phyloP scores from a whole-genome alignment of 2,888 invertebrate species.

The Rhopalosiphum nymphaeae region DNA sequence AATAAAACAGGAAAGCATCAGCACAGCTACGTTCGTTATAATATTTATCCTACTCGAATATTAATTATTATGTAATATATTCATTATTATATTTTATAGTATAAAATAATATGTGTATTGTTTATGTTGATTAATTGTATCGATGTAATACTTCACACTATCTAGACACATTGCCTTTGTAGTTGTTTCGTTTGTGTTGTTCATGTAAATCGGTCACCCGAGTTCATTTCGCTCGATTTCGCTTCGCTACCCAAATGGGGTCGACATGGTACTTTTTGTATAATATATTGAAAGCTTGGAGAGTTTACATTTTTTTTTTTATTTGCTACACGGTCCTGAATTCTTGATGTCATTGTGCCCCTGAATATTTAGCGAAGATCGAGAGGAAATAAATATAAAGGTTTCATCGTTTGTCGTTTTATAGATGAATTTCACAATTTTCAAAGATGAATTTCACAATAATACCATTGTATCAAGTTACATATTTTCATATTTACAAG shows the following conservation, averaged over 20 bases:
- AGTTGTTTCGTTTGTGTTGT: constrained; percentile 8
- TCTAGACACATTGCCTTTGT: not conserved
- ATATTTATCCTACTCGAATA: not conserved
- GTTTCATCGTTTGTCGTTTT: not conserved
- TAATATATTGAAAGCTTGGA: constrained; percentile 43
- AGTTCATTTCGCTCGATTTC: constrained; percentile 41
- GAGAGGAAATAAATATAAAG: constrained; percentile 42
- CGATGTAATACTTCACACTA: not conserved
- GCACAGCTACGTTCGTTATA: not conserved
- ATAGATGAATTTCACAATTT: too few relatives aligned
- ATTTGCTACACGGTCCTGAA: constrained; percentile 29
- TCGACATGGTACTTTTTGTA: constrained; percentile 27
- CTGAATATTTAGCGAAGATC: constrained; percentile 40
- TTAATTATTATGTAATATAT: not conserved
- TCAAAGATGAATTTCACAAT: constrained; percentile 6
- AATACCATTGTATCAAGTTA: not conserved
- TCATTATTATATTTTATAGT: not conserved
- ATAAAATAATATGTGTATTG: not conserved
- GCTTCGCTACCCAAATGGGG: constrained; percentile 24
- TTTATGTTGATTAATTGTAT: constrained; percentile 12
- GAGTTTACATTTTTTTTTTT: constrained; percentile 31
- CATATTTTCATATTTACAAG: not conserved
- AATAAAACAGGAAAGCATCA: not conserved
- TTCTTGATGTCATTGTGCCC: constrained; percentile 33
- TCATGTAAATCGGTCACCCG: constrained; percentile 31